Evolutionary conservation across 2,797 vertebrate genomes (phyloP).

Genomic region (Enteromius fasciolatus): DNA sequence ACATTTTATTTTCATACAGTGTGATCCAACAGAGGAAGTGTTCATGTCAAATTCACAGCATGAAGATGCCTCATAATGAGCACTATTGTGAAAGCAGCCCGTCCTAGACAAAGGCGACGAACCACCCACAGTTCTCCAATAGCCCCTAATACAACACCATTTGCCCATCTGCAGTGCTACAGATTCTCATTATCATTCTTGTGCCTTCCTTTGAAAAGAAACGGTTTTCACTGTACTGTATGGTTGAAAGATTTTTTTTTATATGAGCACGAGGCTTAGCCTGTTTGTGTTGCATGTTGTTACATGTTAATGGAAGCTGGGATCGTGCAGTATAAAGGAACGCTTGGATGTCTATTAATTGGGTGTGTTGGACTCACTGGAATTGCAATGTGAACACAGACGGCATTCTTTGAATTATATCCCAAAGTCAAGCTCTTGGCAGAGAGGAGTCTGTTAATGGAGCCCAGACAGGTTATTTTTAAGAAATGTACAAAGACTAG

Average conservation of each 20-base stretch:
- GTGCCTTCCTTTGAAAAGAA: conserved; percentile 29
- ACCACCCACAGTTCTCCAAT: conserved; percentile 46
- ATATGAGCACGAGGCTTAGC: conserved; percentile 14
- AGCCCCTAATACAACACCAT: conserved; percentile 25
- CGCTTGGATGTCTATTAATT: conserved; percentile 38
- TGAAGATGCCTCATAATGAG: conserved; percentile 62
- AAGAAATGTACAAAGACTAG: neutral
- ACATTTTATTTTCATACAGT: conserved; percentile 70
- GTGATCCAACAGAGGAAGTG: conserved; percentile 77
- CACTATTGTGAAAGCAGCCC: conserved; percentile 58
- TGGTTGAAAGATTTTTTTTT: conserved; percentile 15
- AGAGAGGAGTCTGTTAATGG: conserved; percentile 15
- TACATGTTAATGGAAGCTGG: conserved; percentile 37
- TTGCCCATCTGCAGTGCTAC: conserved; percentile 39
- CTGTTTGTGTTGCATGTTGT: conserved; percentile 16
- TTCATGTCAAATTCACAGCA: conserved; percentile 69
- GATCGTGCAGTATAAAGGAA: conserved; percentile 37
- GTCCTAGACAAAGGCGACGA: conserved; percentile 55
- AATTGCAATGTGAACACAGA: conserved; percentile 38
- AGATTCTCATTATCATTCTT: conserved; percentile 14
- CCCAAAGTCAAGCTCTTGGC: conserved; percentile 15
- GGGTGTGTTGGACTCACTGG: conserved; percentile 39
- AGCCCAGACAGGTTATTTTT: conserved; percentile 24
- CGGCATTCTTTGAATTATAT: conserved; percentile 29
- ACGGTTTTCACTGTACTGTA: neutral